Evolutionary conservation across 2,888 invertebrate species (phyloP).

Genomic region (Nemoura dubitans): DNA sequence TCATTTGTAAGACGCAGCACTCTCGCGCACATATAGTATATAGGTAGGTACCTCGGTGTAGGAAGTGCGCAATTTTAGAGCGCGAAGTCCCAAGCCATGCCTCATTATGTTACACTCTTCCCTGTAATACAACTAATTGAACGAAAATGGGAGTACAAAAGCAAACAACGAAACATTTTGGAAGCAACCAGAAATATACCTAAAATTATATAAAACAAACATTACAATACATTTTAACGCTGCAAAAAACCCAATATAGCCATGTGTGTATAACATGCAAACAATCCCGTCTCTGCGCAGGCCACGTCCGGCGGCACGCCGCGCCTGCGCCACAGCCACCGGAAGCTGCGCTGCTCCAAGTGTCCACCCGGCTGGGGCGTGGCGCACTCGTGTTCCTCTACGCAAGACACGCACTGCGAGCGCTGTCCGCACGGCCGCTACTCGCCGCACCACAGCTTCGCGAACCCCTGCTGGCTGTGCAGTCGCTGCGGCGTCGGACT

Average conservation of each 20-base stretch:
- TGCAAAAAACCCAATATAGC: background rate
- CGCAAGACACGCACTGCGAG: conserved; percentile 58
- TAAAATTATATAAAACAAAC: background rate
- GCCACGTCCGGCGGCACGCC: conserved; percentile 55
- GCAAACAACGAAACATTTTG: background rate
- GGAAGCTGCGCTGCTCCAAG: conserved; percentile 58
- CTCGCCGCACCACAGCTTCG: conserved; percentile 60
- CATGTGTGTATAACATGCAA: too few species aligned
- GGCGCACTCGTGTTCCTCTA: conserved; percentile 53
- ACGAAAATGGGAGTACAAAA: background rate
- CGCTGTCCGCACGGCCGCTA: conserved; percentile 58
- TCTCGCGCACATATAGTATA: background rate
- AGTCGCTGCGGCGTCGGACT: conserved; percentile 60
- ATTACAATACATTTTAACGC: too few species aligned
- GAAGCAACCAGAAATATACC: background rate
- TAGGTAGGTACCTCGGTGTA: background rate
- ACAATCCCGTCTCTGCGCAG: conserved; percentile 34
- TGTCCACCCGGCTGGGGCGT: conserved; percentile 61
- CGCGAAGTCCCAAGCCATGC: background rate
- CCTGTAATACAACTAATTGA: background rate
- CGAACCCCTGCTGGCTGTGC: conserved; percentile 60
- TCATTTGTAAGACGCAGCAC: background rate
- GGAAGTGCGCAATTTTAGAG: background rate
- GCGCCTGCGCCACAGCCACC: conserved; percentile 57
- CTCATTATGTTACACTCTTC: background rate